Conservation (phyloP, 2,888 invertebrate species). For the Frankliniella fusca region DNA sequence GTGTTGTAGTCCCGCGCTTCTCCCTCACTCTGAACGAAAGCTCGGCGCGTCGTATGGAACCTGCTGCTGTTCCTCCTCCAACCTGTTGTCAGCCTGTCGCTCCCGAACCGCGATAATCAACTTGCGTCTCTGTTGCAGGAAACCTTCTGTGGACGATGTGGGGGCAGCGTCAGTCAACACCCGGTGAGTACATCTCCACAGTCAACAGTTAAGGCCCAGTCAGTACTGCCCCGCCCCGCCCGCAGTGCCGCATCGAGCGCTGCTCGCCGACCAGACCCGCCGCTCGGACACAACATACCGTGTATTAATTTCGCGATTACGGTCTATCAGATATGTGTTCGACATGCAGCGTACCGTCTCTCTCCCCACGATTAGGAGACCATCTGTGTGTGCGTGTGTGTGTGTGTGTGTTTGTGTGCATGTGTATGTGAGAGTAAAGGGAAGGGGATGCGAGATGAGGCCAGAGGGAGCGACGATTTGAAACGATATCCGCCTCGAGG, state of each 20-base stretch:
- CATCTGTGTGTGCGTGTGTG: not conserved
- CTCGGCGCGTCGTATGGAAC: no score
- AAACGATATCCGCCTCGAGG: no score
- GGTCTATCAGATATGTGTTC: not conserved
- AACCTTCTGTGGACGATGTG: slow-evolving; percentile 81
- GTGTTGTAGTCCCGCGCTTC: no score
- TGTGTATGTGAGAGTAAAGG: no score
- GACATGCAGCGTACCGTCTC: not conserved
- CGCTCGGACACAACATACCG: not conserved
- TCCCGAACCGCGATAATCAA: no score
- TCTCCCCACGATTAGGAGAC: not conserved
- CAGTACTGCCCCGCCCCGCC: not conserved
- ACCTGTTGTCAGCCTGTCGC: no score
- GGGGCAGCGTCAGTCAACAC: slow-evolving; percentile 81
- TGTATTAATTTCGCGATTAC: slow-evolving; percentile 25
- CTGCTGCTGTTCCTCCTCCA: no score
- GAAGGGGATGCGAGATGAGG: no score
- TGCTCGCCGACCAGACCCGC: not conserved
- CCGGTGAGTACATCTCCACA: slow-evolving; percentile 63
- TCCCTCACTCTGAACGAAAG: no score
- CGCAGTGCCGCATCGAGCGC: not conserved
- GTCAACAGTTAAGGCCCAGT: not conserved
- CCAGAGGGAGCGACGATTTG: no score
- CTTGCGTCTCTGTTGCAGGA: slow-evolving; percentile 60
- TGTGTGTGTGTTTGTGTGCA: no score